Percentiles rank a stretch among this genome's conserved stretches.
These are phyloP conservation scores for Tangara arthus DNA, from an alignment of 2,797 vertebrate species.

Conservation along the genomic window DNA sequence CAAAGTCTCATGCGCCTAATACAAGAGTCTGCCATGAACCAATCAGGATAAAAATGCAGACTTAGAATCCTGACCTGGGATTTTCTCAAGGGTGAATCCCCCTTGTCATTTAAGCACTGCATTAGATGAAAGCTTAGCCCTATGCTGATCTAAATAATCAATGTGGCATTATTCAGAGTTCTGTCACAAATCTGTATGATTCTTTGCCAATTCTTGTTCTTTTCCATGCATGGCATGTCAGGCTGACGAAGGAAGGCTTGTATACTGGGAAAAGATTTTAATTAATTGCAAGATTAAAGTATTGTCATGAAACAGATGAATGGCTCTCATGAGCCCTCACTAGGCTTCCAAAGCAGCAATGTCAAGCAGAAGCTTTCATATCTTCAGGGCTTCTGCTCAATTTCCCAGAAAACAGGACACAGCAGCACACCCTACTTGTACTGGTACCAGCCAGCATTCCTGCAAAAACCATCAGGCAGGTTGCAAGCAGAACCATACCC, in stretches of 20 bases:
- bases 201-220: slow-evolving; percentile 42
- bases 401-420: background rate
- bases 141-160: slow-evolving; percentile 19
- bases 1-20: background rate
- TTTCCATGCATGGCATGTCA: slow-evolving; percentile 25
- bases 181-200: slow-evolving; percentile 27
- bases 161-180: background rate
- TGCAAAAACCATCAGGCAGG: background rate
- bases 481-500: background rate
- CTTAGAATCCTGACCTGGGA: background rate
- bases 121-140: slow-evolving; percentile 19
- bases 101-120: slow-evolving; percentile 13
- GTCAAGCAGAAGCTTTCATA: slow-evolving; percentile 18
- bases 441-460: background rate
- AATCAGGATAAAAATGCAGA: background rate
- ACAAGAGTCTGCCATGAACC: background rate
- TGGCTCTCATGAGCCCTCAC: slow-evolving; percentile 50
- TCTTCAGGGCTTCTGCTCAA: slow-evolving; percentile 11
- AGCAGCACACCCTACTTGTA: background rate
- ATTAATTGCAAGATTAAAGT: slow-evolving; percentile 71
- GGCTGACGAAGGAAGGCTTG: slow-evolving; percentile 44
- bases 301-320: slow-evolving; percentile 70
- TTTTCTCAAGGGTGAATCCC: background rate
- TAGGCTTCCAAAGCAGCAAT: slow-evolving; percentile 47
- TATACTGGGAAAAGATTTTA: slow-evolving; percentile 63